phyloP scores from a whole-genome alignment of 1,140 invertebrate species.

The Macrotrachela quadricornifera region DNA sequence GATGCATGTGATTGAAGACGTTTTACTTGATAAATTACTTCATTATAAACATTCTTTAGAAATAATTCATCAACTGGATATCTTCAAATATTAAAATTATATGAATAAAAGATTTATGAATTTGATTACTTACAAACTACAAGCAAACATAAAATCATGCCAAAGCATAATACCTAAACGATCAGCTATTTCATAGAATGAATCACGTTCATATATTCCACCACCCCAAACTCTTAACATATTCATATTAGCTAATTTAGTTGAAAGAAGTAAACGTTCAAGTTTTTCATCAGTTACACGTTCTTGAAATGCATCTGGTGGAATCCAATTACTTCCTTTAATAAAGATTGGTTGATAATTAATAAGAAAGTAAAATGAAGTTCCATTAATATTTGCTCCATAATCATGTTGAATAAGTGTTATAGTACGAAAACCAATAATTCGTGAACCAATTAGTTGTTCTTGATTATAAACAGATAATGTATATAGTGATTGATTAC shows the following conservation, averaged over 20 bases:
- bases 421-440: conserved; percentile 65
- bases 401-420: conserved; percentile 36
- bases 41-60: too few species aligned
- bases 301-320: conserved; percentile 64
- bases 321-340: conserved; percentile 86
- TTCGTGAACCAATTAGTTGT: conserved; percentile 20
- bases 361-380: conserved; percentile 65
- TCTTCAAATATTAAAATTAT: conserved; percentile 51
- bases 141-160: conserved; percentile 81
- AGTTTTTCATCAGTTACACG: too few species aligned
- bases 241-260: conserved; percentile 63
- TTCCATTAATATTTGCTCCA: background rate
- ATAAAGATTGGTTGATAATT: conserved; percentile 70
- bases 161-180: conserved; percentile 30
- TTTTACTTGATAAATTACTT: conserved; percentile 39
- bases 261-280: conserved; percentile 47
- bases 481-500: conserved; percentile 52
- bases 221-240: conserved; percentile 92
- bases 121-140: conserved; percentile 72
- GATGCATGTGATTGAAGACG: conserved; percentile 68
- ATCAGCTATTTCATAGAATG: conserved; percentile 56
- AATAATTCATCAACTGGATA: too few species aligned
- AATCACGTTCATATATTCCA: conserved; percentile 39
- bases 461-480: conserved; percentile 34
- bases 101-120: conserved; percentile 44